These are phyloP conservation scores for Aulostomus chinensis DNA, from an alignment of 2,797 vertebrate genomes.

Conservation along the genomic window DNA sequence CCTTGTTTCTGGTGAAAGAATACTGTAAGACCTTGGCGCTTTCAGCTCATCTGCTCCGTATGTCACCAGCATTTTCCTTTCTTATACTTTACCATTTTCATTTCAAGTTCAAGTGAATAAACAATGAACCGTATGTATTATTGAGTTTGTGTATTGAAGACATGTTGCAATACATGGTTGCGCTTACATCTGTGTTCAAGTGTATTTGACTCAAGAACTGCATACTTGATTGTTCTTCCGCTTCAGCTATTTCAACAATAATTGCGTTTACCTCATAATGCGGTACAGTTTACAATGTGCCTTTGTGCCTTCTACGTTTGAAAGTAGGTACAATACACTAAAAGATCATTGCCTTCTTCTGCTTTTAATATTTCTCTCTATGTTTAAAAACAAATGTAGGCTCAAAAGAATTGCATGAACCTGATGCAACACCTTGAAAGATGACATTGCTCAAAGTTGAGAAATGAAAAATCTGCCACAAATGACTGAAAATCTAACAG, in stretches of 20 bases:
- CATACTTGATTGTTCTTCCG: too few species aligned
- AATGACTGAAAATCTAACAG: slow-evolving; percentile 59
- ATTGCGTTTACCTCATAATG: too few species aligned
- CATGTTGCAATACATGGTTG: background rate
- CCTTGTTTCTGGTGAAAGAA: slow-evolving; percentile 45
- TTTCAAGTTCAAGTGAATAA: slow-evolving; percentile 37
- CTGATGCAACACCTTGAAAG: slow-evolving; percentile 79
- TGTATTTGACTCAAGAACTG: too few species aligned
- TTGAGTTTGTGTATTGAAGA: slow-evolving; percentile 10
- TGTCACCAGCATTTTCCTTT: slow-evolving; percentile 47
- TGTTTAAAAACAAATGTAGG: slow-evolving; percentile 65
- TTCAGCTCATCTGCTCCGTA: slow-evolving; percentile 28
- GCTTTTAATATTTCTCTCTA: slow-evolving; percentile 71
- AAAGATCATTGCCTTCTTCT: slow-evolving; percentile 56
- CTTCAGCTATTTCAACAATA: too few species aligned
- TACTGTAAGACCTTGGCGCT: slow-evolving; percentile 35
- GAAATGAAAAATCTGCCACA: slow-evolving; percentile 59
- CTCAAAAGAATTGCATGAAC: slow-evolving; percentile 57
- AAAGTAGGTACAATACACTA: too few species aligned
- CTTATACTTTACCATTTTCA: slow-evolving; percentile 38
- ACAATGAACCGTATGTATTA: slow-evolving; percentile 40
- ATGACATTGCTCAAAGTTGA: slow-evolving; percentile 47
- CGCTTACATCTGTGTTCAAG: too few species aligned
- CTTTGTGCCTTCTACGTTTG: too few species aligned
- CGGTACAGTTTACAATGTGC: too few species aligned